Evolutionary conservation across 2,888 invertebrate species (phyloP).

Genomic region (Sisyra nigra): DNA sequence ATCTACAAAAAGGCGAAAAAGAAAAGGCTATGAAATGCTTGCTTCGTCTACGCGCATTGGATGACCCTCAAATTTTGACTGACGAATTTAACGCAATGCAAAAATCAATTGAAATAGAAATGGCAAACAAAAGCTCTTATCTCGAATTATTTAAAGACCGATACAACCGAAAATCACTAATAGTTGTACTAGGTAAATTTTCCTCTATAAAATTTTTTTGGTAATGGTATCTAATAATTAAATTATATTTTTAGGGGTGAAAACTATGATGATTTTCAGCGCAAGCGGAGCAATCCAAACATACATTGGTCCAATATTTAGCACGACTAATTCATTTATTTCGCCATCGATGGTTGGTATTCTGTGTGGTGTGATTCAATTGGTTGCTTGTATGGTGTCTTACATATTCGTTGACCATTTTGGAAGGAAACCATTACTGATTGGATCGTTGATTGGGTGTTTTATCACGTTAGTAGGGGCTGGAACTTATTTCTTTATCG

Average conservation of each 20-base stretch:
- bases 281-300: constrained; percentile 24
- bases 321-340: constrained; percentile 17
- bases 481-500: constrained; percentile 22
- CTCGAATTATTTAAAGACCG: constrained; percentile 33
- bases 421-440: constrained; percentile 29
- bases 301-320: constrained; percentile 24
- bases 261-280: constrained; percentile 23
- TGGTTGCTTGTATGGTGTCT: constrained; percentile 18
- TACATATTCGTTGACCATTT: constrained; percentile 21
- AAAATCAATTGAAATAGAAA: constrained; percentile 31
- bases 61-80: constrained; percentile 24
- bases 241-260: constrained; percentile 18
- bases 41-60: constrained; percentile 28
- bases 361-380: constrained; percentile 19
- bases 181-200: constrained; percentile 13
- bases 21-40: constrained; percentile 31
- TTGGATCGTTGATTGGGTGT: constrained; percentile 25
- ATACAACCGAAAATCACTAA: constrained; percentile 29
- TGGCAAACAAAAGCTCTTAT: constrained; percentile 33
- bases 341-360: constrained; percentile 18
- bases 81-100: constrained; percentile 25
- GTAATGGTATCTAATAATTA: too few relatives aligned
- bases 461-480: constrained; percentile 19
- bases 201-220: too few relatives aligned
- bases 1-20: constrained; percentile 33